phyloP scores from a whole-genome alignment of 1,140 invertebrate genomes.

The Hormaphis cornu region DNA sequence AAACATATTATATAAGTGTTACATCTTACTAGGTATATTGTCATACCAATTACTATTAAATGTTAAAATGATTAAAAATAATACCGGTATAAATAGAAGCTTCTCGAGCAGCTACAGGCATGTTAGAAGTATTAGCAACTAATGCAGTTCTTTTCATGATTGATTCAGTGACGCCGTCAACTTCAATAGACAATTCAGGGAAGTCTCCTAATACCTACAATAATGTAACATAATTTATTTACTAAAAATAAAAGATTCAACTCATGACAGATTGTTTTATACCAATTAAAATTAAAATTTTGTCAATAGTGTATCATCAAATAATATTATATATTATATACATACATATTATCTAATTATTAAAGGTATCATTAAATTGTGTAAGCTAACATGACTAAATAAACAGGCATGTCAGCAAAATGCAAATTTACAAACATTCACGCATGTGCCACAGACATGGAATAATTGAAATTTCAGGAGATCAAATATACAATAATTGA shows the following conservation, averaged over 20 bases:
- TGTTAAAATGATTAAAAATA: neutral
- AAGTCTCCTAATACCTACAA: conserved; percentile 94
- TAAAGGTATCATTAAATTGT: too few relatives aligned
- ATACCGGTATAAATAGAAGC: conserved; percentile 97
- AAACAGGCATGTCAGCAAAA: too few relatives aligned
- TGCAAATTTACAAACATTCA: too few relatives aligned
- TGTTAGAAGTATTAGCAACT: conserved; percentile 99
- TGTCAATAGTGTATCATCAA: too few relatives aligned
- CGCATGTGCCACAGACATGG: too few relatives aligned
- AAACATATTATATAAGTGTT: conserved; percentile 14
- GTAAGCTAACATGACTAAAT: too few relatives aligned
- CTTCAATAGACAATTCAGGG: conserved; percentile 94
- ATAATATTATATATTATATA: too few relatives aligned
- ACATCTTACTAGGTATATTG: neutral
- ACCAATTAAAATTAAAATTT: too few relatives aligned
- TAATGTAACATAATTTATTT: conserved; percentile 61
- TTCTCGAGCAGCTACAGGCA: conserved; percentile 99
- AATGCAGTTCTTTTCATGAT: conserved; percentile 99
- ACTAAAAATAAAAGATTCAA: conserved; percentile 7
- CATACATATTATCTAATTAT: too few relatives aligned
- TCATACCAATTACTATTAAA: neutral
- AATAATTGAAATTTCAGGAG: too few relatives aligned
- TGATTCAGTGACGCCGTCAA: conserved; percentile 90
- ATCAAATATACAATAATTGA: too few relatives aligned
- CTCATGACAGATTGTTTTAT: too few relatives aligned